Evolutionary conservation across 2,113 vertebrate genomes (phyloP).

Genomic region (Siniperca knerii): DNA sequence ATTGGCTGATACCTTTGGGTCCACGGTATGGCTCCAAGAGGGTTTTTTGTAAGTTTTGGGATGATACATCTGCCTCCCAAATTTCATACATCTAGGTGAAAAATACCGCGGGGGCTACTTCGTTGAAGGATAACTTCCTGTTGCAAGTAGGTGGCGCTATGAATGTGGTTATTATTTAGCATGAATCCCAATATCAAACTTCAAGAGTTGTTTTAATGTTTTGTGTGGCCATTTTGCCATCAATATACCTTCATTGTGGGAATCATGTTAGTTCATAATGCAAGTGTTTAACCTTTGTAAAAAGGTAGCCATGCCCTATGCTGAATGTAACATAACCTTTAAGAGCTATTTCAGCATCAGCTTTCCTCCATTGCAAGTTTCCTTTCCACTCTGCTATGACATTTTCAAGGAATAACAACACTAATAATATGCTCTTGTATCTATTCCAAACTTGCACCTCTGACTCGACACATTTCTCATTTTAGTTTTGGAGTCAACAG

Average conservation of each 20-base stretch:
- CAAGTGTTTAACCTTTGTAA: slow-evolving; percentile 70
- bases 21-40: no score
- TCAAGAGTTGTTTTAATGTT: slow-evolving; percentile 5
- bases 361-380: slow-evolving; percentile 32
- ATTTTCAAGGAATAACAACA: slow-evolving; percentile 76
- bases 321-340: slow-evolving; percentile 80
- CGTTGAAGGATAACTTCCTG: no score
- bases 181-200: slow-evolving; percentile 7
- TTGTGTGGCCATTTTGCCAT: slow-evolving; percentile 1
- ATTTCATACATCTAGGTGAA: no score
- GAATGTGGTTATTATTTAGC: background rate
- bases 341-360: slow-evolving; percentile 66
- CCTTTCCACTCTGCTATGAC: slow-evolving; percentile 66
- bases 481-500: slow-evolving; percentile 18
- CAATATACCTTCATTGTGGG: slow-evolving; percentile 14
- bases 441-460: slow-evolving; percentile 13
- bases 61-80: no score
- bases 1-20: no score
- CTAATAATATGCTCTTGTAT: slow-evolving; percentile 38
- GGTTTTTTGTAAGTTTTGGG: no score
- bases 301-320: slow-evolving; percentile 44
- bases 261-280: slow-evolving; percentile 48
- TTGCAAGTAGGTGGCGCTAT: no score
- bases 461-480: slow-evolving; percentile 34
- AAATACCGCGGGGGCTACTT: no score